Conservation (phyloP, 2,888 invertebrate genomes). For the Monopis laevigella region DNA sequence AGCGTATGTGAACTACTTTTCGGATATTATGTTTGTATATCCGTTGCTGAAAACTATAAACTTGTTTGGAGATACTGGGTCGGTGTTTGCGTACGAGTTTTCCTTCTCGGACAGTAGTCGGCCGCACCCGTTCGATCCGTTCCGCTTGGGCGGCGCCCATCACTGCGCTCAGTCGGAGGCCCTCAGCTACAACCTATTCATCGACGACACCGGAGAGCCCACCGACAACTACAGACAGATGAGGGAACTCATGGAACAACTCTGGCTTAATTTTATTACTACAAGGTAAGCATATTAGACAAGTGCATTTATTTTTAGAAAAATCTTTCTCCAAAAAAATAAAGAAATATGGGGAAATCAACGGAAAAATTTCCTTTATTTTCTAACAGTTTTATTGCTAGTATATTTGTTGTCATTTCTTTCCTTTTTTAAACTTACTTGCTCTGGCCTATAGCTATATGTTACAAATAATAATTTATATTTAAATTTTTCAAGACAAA, state of each 20-base stretch:
- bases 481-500: no score
- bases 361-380: no score
- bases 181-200: neutral
- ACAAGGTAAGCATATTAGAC: conserved; percentile 7
- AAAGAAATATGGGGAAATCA: no score
- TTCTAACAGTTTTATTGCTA: no score
- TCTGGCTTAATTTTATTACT: conserved; percentile 12
- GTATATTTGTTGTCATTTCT: no score
- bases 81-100: conserved; percentile 8
- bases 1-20: conserved; percentile 17
- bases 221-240: conserved; percentile 8
- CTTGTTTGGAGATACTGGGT: conserved; percentile 7
- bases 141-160: conserved; percentile 5
- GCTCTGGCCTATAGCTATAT: no score
- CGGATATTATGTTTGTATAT: conserved; percentile 28
- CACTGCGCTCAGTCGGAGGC: conserved; percentile 10
- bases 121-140: neutral
- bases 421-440: no score
- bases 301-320: neutral
- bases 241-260: neutral
- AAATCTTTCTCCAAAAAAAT: no score
- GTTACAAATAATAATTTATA: no score
- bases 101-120: conserved; percentile 1
- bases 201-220: neutral
- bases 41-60: conserved; percentile 3